Base-by-base conservation (phyloP, 2,888 invertebrate genomes). In the Chloroclystis v-ata region DNA sequence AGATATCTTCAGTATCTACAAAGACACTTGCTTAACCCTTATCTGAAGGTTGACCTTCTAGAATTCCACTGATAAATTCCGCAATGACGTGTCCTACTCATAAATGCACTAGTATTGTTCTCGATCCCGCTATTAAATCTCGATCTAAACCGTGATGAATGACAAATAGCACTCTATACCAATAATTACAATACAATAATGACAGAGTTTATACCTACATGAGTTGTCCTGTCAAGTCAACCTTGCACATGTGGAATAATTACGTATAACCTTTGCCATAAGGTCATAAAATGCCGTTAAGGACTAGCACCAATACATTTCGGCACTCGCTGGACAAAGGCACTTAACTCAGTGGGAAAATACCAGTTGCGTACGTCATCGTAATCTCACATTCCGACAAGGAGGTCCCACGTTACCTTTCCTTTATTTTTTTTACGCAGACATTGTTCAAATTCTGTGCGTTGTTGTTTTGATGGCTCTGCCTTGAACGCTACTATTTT, bases 341-440 rank as follows among this genome's bases (percentile, higher is more conserved):
- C 16, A 24, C 35, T 35, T 40, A 32, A 20, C 20, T 20, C 32
- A 46, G 48, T 49, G 51, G 47, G 37, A 55, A 57, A 53, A 55
- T 55, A 49, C 49, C 54, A 40, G 45, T 39, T 14, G n/a, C 37
- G 26, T 52, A 43, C 50, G 55, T 57, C 50, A 54, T 37, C 43
- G 37, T 41, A 32, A 52, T 14, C 16, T 33, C n/a, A 16, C 53
- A 55, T 57, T 54, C 52, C 52, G 33, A 41, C 35, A 45, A 49
- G 38, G 50, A 49, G 39, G 47, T 53, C 51, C 46, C 55, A 55
- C 57, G 32, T 43, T 41, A 32, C 43, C 47, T 44, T 52, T 51
- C 43, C 40, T 50, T 33, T 32, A 9, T 32, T 30, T n/a, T 33
- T 57, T 53, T 54, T 51, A 45, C 40, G 11, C 37, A 24, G 40